Evolutionary conservation across 92 coral and sea anemone genomes (phyloP).

Genomic region (Zoanthus solanderi): DNA sequence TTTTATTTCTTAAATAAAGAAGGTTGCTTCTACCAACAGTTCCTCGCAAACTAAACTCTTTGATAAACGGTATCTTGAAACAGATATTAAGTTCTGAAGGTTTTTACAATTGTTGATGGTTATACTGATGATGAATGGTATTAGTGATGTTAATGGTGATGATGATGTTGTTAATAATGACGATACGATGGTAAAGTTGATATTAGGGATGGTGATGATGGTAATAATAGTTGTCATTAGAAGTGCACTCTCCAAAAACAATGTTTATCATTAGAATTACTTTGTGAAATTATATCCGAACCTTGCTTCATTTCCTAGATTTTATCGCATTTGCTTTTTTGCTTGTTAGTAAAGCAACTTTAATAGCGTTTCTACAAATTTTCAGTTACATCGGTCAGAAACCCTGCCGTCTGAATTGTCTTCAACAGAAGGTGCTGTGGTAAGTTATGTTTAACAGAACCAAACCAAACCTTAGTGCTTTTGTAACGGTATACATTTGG

Average conservation of each 20-base stretch:
- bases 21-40: too few relatives aligned
- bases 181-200: too few relatives aligned
- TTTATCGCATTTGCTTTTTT: background rate
- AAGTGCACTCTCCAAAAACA: too few relatives aligned
- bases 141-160: background rate
- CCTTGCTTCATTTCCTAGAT: too few relatives aligned
- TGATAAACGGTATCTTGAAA: background rate
- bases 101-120: background rate
- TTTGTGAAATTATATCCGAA: too few relatives aligned
- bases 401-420: conserved; percentile 26
- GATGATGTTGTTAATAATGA: background rate
- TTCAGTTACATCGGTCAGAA: conserved; percentile 33
- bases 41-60: background rate
- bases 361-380: background rate
- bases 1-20: too few relatives aligned
- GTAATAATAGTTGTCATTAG: too few relatives aligned
- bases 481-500: too few relatives aligned
- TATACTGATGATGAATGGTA: background rate
- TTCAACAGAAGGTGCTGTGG: conserved; percentile 7
- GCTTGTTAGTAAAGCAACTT: background rate
- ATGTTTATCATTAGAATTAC: too few relatives aligned
- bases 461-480: too few relatives aligned
- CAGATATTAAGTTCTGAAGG: background rate
- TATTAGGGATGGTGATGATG: too few relatives aligned
- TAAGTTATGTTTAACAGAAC: background rate